Evolutionary conservation across 2,888 invertebrate species (phyloP), one percentile per base, ranked within the genome.

Genomic region (Euproctis similis): DNA sequence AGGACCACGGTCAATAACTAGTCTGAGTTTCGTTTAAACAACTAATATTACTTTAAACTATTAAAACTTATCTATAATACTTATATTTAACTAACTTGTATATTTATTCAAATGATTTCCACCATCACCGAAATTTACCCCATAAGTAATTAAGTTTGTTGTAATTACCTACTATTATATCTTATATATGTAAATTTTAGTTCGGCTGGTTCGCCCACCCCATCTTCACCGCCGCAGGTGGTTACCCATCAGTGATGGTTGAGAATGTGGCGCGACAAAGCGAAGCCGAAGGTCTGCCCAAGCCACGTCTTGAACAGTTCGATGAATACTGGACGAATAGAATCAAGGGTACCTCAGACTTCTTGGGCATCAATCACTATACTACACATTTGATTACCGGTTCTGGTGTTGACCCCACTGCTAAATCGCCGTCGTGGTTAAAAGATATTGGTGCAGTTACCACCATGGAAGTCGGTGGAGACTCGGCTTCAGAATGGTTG

Each of bases 141-240:
- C n/a, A 4, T 16, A 16, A 16, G 7, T 7, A 7, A 16, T 5
- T 16, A 16, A 16, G 16, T 16, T 16, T 16, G 16, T 16, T 4
- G 7, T 16, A 14, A 4, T 8, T 21, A 13, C 6, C 14, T 8
- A 7, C 19, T 30, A n/a, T 28, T 22, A 10, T 11, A 5, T n/a
- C n/a, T n/a, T n/a, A n/a, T n/a, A n/a, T n/a, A n/a, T n/a, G n/a
- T n/a, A n/a, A n/a, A 35, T 47, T 61, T 23, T 53, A 86, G 86
- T 81, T 86, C 34, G 86, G 86, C 37, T 85, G 85, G 85, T 86
- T 86, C 41, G 85, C 86, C 1, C 80, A 86, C 47, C 86, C 86
- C 0, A 85, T 86, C 33, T 86, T 85, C 53, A 77, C 85, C 1
- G 50, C 61, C 26, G 62, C 74, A 42, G 86, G 86, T 23, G 86